These are phyloP conservation scores for Phylloscopus whistleri DNA, from an alignment of 2,113 vertebrate species.

Conservation along the genomic window DNA sequence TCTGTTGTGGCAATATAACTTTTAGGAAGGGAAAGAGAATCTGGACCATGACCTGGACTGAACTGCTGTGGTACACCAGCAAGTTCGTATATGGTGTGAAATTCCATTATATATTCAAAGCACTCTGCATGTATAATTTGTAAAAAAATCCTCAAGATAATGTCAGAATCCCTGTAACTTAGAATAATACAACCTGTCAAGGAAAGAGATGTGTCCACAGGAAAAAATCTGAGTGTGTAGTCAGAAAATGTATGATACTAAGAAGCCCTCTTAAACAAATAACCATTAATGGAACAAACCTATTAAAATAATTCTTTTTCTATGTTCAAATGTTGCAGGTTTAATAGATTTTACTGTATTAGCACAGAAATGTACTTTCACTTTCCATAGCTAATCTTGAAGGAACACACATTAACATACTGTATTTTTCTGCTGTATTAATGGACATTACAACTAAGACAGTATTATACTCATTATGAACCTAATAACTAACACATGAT, in stretches of 20 bases:
- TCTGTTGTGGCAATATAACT: neutral
- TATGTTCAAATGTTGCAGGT: slow-evolving; percentile 48
- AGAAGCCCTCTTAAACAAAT: slow-evolving; percentile 40
- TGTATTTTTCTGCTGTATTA: slow-evolving; percentile 65
- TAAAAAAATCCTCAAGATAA: slow-evolving; percentile 3
- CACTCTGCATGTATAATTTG: neutral
- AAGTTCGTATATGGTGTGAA: neutral
- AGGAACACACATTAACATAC: slow-evolving; percentile 58
- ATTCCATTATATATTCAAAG: slow-evolving; percentile 37
- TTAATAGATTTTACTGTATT: slow-evolving; percentile 69
- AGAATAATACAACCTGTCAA: slow-evolving; percentile 37
- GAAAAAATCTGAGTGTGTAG: slow-evolving; percentile 19
- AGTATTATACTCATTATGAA: slow-evolving; percentile 57
- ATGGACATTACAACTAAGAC: slow-evolving; percentile 44
- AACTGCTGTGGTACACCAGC: neutral
- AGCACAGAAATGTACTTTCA: slow-evolving; percentile 54
- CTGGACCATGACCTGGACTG: neutral
- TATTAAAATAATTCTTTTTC: slow-evolving; percentile 65
- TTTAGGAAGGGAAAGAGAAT: slow-evolving; percentile 4
- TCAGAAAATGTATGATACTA: slow-evolving; percentile 40
- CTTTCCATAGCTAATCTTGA: slow-evolving; percentile 59
- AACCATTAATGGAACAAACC: slow-evolving; percentile 59
- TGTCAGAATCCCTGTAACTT: neutral
- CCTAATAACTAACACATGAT: slow-evolving; percentile 54
- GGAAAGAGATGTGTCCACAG: slow-evolving; percentile 1